These are phyloP conservation scores for Aphodius granarius DNA, from an alignment of 2,888 invertebrate species.

Conservation along the genomic window DNA sequence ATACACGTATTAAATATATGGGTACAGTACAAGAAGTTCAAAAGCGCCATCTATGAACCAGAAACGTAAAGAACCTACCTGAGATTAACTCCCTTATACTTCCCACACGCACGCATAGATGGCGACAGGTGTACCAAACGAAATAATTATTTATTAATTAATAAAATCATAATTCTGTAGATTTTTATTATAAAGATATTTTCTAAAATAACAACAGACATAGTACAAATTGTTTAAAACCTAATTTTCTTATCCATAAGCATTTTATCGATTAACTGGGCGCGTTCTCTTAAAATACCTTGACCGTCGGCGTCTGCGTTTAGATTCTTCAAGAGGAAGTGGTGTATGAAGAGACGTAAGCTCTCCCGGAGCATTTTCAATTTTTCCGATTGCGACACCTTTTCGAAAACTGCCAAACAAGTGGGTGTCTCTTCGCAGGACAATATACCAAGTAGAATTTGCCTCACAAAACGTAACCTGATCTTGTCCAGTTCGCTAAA, in stretches of 20 bases:
- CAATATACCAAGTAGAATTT: slow-evolving; percentile 74
- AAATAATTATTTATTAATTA: too few species aligned
- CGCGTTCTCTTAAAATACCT: slow-evolving; percentile 59
- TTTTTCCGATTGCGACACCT: slow-evolving; percentile 73
- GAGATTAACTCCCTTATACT: too few species aligned
- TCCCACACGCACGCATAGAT: too few species aligned
- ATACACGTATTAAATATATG: too few species aligned
- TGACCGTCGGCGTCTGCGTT: slow-evolving; percentile 57
- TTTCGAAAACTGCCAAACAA: slow-evolving; percentile 67
- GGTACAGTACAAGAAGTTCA: too few species aligned
- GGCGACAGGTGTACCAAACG: too few species aligned
- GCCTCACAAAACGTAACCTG: slow-evolving; percentile 77
- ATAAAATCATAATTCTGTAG: too few species aligned
- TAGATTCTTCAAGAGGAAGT: slow-evolving; percentile 75
- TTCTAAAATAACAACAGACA: too few species aligned
- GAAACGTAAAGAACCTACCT: too few species aligned
- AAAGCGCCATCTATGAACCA: too few species aligned
- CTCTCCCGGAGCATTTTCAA: slow-evolving; percentile 82
- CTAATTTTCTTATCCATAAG: slow-evolving; percentile 33
- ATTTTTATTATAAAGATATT: too few species aligned
- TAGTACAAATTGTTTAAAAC: slow-evolving; percentile 46
- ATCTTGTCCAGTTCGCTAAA: slow-evolving; percentile 83
- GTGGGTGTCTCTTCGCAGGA: slow-evolving; percentile 65
- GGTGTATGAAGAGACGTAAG: slow-evolving; percentile 80
- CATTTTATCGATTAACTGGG: slow-evolving; percentile 67